phyloP scores from a whole-genome alignment of 2,797 vertebrate genomes.

The Alosa sapidissima region DNA sequence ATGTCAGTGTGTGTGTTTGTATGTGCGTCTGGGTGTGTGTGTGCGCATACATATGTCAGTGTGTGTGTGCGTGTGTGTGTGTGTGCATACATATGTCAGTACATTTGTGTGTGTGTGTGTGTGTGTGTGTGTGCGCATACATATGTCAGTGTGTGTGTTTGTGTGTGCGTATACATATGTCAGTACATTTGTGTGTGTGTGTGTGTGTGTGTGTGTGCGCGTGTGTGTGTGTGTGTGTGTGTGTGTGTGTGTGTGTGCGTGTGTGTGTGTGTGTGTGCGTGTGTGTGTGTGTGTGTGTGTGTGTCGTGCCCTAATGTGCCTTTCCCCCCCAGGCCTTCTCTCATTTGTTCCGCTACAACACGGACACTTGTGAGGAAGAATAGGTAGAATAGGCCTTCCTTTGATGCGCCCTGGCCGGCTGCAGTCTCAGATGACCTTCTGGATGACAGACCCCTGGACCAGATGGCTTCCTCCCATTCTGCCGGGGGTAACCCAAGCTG shows the following conservation, averaged over 20 bases:
- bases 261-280: neutral
- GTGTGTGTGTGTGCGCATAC: neutral
- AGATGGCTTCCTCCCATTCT: slow-evolving; percentile 8
- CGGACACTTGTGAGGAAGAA: slow-evolving; percentile 11
- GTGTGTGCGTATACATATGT: neutral
- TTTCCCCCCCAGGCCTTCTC: neutral
- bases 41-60: neutral
- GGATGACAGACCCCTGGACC: neutral
- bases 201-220: neutral
- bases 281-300: neutral
- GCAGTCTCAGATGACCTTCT: slow-evolving; percentile 7
- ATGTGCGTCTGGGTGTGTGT: too few species aligned
- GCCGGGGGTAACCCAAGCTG: neutral
- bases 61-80: neutral
- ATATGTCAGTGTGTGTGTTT: neutral
- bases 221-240: neutral
- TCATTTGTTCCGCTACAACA: slow-evolving; percentile 3
- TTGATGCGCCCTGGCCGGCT: neutral
- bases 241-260: neutral
- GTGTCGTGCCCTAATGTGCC: neutral
- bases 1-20: neutral
- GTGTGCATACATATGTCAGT: neutral
- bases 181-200: neutral
- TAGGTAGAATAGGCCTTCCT: neutral
- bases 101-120: neutral